phyloP scores from a whole-genome alignment of 2,797 vertebrate genomes.

The Hyperoplus lanceolatus region DNA sequence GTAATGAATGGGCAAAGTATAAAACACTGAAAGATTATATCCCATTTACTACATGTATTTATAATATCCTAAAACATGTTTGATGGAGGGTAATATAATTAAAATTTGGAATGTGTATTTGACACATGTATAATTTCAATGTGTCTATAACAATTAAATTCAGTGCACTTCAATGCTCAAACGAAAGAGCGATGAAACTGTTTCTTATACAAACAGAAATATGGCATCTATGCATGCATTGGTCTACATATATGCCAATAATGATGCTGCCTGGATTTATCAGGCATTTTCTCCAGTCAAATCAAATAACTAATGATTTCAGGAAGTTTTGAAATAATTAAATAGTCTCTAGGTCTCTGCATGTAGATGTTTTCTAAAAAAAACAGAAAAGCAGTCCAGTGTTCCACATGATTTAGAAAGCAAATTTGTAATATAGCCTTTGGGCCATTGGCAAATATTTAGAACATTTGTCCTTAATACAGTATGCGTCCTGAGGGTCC shows the following conservation, averaged over 20 bases:
- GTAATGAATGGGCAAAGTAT: too few species aligned
- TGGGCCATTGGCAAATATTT: conserved; percentile 18
- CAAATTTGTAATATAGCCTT: conserved; percentile 27
- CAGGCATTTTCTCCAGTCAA: background rate
- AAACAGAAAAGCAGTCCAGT: background rate
- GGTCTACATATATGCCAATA: background rate
- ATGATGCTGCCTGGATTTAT: background rate
- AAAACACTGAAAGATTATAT: too few species aligned
- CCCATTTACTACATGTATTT: background rate
- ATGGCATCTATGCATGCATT: background rate
- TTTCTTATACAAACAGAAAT: background rate
- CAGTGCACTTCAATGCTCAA: background rate
- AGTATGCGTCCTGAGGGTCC: conserved; percentile 37
- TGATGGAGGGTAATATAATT: background rate
- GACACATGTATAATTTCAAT: background rate
- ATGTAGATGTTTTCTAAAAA: background rate
- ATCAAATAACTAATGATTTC: background rate
- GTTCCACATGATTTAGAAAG: conserved; percentile 20
- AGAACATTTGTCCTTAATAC: conserved; percentile 44
- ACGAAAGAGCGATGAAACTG: background rate
- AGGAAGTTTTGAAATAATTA: too few species aligned
- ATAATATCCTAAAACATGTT: background rate
- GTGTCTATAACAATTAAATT: background rate
- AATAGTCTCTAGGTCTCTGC: background rate
- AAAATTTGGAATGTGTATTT: too few species aligned